A percentile compares a stretch with the other conserved stretches of the same genome.
phyloP scores from a whole-genome alignment of 2,888 invertebrate genomes.

The Nesidiocoris tenuis region DNA sequence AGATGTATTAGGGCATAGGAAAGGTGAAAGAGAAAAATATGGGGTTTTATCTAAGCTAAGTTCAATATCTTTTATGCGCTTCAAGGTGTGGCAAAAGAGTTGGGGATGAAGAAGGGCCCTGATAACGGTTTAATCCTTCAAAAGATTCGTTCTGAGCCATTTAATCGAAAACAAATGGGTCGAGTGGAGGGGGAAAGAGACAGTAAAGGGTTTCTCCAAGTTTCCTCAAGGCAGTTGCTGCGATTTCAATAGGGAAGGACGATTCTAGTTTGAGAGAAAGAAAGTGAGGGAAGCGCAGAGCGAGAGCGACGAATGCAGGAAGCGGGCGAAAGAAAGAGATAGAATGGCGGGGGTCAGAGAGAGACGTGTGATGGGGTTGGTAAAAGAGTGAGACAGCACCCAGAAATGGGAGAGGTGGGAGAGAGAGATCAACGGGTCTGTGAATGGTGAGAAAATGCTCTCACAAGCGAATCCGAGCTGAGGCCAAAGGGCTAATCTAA shows the following conservation, averaged over 20 bases:
- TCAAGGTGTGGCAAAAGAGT: neutral
- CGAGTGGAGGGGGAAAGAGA: neutral
- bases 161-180: conserved; percentile 30
- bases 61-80: neutral
- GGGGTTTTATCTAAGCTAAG: neutral
- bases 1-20: neutral
- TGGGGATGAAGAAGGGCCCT: neutral
- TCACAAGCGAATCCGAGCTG: neutral
- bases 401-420: neutral
- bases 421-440: neutral
- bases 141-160: conserved; percentile 42
- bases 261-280: neutral
- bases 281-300: neutral
- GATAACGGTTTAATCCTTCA: conserved; percentile 41
- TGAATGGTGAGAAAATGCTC: neutral
- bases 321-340: no score
- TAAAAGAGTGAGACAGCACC: no score
- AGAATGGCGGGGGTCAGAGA: no score
- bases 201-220: neutral
- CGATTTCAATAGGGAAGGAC: neutral
- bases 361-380: no score
- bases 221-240: neutral
- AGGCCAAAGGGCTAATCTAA: neutral
- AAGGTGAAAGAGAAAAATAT: neutral
- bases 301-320: no score